Conservation (phyloP, 2,888 invertebrate genomes). For the Macropis europaea region DNA sequence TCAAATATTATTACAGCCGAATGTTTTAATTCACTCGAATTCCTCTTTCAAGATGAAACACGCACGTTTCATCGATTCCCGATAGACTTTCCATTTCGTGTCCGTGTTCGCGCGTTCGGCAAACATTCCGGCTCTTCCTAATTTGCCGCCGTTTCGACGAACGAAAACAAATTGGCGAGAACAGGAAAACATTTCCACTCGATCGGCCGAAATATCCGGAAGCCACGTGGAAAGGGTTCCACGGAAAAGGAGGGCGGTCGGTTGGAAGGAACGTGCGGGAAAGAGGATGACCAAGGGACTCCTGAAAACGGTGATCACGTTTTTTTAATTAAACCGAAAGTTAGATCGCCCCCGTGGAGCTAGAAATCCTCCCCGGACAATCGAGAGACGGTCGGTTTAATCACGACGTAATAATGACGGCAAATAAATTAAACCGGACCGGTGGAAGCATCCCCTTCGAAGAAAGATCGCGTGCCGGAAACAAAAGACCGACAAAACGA, state of each 20-base stretch:
- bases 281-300: conserved; percentile 39
- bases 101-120: neutral
- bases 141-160: conserved; percentile 33
- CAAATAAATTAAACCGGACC: conserved; percentile 68
- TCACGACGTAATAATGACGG: conserved; percentile 68
- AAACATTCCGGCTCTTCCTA: conserved; percentile 32
- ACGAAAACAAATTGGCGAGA: conserved; percentile 47
- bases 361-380: conserved; percentile 36
- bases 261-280: neutral
- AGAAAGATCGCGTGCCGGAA: conserved; percentile 56
- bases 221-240: conserved; percentile 42
- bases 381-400: conserved; percentile 61
- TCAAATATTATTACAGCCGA: neutral
- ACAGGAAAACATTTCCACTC: conserved; percentile 54
- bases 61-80: neutral
- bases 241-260: neutral
- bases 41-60: neutral
- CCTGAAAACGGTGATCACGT: conserved; percentile 62
- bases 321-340: conserved; percentile 71
- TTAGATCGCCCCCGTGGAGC: conserved; percentile 48
- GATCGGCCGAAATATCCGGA: conserved; percentile 57
- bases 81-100: neutral
- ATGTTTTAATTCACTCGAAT: neutral
- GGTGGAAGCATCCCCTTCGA: conserved; percentile 45
- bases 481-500: conserved; percentile 49